Evolutionary conservation across 1,140 invertebrate species (phyloP), one percentile per base, ranked within the genome.

Genomic region (Heliconius hewitsoni): DNA sequence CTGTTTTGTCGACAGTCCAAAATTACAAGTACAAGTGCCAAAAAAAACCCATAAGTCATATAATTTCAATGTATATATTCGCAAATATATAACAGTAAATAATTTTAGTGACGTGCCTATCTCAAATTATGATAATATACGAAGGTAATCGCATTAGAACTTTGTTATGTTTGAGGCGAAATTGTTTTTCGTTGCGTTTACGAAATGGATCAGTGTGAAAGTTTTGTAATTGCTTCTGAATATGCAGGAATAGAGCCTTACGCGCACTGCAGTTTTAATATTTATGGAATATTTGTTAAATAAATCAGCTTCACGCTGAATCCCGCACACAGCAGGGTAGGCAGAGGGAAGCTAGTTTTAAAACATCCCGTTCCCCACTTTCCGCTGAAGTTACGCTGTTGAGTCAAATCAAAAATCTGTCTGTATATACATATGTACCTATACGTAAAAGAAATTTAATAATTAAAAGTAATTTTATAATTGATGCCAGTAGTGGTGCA

Each of bases 101-200:
- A 60, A 66, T 8, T 39, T 75, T 75, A 23, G 50, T 42, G 42
- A 71, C 18, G 66, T 46, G 23, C 37, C 57, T 34, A 30, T 74
- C 39, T 70, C 2, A 72, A 72, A 76, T 30, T 60, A 75, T 75
- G 74, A 76, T 46, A 46, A 71, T 46, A 37, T 39, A 52, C 18
- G 60, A 50, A 71, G 70, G 76, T 75, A 82, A 87, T 84, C 81
- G 78, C 79, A 80, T 84, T 87, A 82, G 73, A 82, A 86, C 80
- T 87, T 87, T 85, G 83, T 85, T 85, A 71, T 42, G 60, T 73
- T 77, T 77, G 78, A 39, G 74, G 76, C 42, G 80, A 83, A 84
- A 86, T 84, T 80, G 82, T 81, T 86, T 82, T 86, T 83, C 81
- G 84, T 83, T 85, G 79, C 78, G 83, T 86, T 86, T 85, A 82